Conservation (phyloP, 2,113 vertebrate species). For the Pseudopodoces humilis region DNA sequence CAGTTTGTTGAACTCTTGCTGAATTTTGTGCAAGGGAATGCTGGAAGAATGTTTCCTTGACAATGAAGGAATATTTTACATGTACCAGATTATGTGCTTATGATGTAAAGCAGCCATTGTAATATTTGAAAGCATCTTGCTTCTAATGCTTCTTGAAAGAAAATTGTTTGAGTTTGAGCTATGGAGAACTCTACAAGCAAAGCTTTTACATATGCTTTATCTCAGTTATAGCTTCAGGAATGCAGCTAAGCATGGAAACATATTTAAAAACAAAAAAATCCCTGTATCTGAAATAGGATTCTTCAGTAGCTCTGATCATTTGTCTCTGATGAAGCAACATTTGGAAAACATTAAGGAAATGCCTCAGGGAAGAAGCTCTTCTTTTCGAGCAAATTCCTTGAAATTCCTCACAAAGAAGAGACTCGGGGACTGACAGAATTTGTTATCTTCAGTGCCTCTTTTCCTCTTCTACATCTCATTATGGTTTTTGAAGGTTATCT, state of each 20-base stretch:
- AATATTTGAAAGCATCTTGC: neutral
- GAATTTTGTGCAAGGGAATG: neutral
- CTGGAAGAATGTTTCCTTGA: neutral
- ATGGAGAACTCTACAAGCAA: neutral
- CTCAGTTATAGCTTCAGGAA: neutral
- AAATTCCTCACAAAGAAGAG: neutral
- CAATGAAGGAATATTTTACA: neutral
- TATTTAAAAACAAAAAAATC: neutral
- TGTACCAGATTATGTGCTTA: neutral
- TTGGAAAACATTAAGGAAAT: constrained; percentile 20
- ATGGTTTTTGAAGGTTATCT: neutral
- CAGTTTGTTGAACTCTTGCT: neutral
- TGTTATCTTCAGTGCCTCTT: neutral
- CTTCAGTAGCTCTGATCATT: neutral
- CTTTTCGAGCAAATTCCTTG: too few relatives aligned
- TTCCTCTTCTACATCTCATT: neutral
- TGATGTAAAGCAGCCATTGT: neutral
- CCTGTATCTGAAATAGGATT: neutral
- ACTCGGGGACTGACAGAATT: neutral
- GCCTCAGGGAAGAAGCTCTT: neutral
- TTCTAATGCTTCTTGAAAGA: neutral
- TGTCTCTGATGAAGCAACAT: neutral
- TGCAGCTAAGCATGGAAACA: neutral
- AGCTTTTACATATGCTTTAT: neutral
- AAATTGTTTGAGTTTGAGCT: neutral